Conservation (phyloP, 1,140 invertebrate species). For the Polypedilum vanderplanki region DNA sequence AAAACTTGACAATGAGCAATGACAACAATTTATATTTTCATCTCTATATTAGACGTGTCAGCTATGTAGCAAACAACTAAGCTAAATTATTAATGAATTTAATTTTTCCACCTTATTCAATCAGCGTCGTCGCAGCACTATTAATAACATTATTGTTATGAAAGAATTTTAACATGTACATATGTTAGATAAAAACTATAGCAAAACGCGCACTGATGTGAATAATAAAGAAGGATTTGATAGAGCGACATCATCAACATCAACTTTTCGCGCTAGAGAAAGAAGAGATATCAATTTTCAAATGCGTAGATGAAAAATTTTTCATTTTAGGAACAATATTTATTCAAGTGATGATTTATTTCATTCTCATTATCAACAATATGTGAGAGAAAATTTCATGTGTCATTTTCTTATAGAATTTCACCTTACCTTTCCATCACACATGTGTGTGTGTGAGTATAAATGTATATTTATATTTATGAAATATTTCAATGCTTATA, state of each 20-base stretch:
- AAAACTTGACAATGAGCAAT: slow-evolving; percentile 8
- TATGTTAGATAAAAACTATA: slow-evolving; percentile 19
- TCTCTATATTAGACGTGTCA: neutral
- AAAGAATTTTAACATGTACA: neutral
- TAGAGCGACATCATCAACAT: slow-evolving; percentile 10
- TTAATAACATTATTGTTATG: neutral
- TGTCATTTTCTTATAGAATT: too few species aligned
- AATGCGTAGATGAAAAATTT: neutral
- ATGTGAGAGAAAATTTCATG: too few species aligned
- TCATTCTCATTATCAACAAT: slow-evolving; percentile 24
- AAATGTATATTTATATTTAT: too few species aligned
- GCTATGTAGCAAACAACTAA: too few species aligned
- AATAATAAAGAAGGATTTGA: slow-evolving; percentile 22
- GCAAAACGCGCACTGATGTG: slow-evolving; percentile 1
- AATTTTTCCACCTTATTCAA: slow-evolving; percentile 27
- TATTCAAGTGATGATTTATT: slow-evolving; percentile 29
- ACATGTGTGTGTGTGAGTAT: too few species aligned
- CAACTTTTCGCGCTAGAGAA: neutral
- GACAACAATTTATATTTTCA: neutral
- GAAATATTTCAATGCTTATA: too few species aligned
- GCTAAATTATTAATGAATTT: slow-evolving; percentile 29
- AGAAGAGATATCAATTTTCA: neutral
- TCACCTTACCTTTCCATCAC: too few species aligned
- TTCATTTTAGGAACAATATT: neutral
- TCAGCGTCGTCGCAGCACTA: neutral